These are phyloP conservation scores for Aphidius ervi DNA, from an alignment of 1,140 invertebrate species.

Conservation along the genomic window DNA sequence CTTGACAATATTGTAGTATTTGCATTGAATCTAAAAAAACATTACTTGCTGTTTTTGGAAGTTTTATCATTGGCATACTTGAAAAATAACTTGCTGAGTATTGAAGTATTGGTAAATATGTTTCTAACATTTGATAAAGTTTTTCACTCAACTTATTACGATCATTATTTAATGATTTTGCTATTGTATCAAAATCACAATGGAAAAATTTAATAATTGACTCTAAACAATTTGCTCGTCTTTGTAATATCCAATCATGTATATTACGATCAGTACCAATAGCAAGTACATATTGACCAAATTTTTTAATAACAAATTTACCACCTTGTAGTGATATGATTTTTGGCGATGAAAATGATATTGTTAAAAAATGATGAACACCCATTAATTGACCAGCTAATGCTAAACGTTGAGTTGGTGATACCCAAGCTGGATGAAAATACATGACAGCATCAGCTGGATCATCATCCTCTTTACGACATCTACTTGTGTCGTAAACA, in stretches of 20 bases:
- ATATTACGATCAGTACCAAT: constrained; percentile 82
- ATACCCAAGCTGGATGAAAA: constrained; percentile 83
- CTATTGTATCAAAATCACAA: constrained; percentile 67
- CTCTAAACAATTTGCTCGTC: constrained; percentile 67
- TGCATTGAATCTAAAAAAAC: constrained; percentile 79
- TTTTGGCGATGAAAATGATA: constrained; percentile 67
- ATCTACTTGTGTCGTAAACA: constrained; percentile 76
- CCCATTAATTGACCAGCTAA: constrained; percentile 80
- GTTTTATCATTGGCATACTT: constrained; percentile 68
- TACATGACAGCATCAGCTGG: constrained; percentile 82
- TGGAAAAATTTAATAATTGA: constrained; percentile 75
- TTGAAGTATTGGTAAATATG: constrained; percentile 75
- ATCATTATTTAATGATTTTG: constrained; percentile 57
- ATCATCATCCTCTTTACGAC: constrained; percentile 76
- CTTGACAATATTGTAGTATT: constrained; percentile 72
- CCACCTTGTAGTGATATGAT: constrained; percentile 76
- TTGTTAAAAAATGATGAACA: constrained; percentile 70
- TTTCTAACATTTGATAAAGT: constrained; percentile 78
- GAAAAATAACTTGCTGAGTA: constrained; percentile 75
- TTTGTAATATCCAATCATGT: constrained; percentile 71
- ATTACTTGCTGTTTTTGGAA: constrained; percentile 78
- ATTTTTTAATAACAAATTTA: constrained; percentile 76
- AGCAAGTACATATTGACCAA: constrained; percentile 72
- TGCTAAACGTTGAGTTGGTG: constrained; percentile 71
- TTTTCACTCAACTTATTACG: constrained; percentile 67